Conservation (phyloP, 2,888 invertebrate genomes). For the Chymomyza amoena region DNA sequence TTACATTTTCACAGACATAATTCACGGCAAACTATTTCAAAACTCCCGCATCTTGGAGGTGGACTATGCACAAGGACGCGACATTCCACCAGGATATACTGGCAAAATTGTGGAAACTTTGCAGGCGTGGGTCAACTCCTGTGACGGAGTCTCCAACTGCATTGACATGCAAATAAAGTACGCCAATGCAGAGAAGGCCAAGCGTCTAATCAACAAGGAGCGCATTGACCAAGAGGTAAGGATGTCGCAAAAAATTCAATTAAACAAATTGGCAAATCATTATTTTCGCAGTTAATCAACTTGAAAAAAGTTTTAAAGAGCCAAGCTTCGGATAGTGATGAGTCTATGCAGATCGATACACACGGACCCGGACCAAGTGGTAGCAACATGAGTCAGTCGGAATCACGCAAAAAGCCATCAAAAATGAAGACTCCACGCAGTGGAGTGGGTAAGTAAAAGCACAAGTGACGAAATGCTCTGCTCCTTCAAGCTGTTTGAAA, state of each 20-base stretch:
- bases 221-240: constrained; percentile 91
- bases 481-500: background rate
- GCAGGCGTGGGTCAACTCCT: constrained; percentile 93
- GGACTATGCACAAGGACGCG: constrained; percentile 95
- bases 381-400: constrained; percentile 52
- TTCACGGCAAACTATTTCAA: constrained; percentile 97
- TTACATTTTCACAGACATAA: constrained; percentile 84
- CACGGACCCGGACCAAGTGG: constrained; percentile 82
- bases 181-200: constrained; percentile 92
- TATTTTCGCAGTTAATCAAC: constrained; percentile 84
- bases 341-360: constrained; percentile 88
- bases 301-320: constrained; percentile 93
- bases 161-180: constrained; percentile 93
- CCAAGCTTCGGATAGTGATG: constrained; percentile 90
- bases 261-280: background rate
- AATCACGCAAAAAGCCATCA: constrained; percentile 76
- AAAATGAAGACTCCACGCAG: constrained; percentile 76
- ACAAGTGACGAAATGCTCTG: background rate
- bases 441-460: constrained; percentile 53
- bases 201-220: constrained; percentile 88
- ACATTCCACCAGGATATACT: constrained; percentile 92
- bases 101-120: constrained; percentile 89
- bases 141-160: constrained; percentile 91
- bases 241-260: background rate
- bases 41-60: constrained; percentile 95